phyloP scores from a whole-genome alignment of 2,888 invertebrate genomes.

The Standfussiana lucernea region DNA sequence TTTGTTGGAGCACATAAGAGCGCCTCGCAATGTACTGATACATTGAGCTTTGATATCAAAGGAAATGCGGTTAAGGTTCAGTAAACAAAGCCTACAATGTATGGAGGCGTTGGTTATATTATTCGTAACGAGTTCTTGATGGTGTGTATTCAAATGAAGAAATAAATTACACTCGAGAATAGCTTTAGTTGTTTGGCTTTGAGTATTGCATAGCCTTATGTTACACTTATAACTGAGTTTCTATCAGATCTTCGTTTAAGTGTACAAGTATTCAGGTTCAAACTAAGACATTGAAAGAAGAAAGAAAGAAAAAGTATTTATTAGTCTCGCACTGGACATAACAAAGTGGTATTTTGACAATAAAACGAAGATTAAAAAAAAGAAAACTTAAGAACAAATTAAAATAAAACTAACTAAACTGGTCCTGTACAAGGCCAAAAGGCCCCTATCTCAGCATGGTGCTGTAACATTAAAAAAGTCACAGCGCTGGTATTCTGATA shows the following conservation, averaged over 20 bases:
- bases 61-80: slow-evolving; percentile 59
- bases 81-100: slow-evolving; percentile 60
- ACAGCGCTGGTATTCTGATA: no score
- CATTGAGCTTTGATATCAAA: slow-evolving; percentile 62
- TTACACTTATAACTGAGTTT: slow-evolving; percentile 8
- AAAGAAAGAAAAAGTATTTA: no score
- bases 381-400: no score
- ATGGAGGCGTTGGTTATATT: slow-evolving; percentile 60
- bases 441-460: no score
- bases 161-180: slow-evolving; percentile 51
- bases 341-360: no score
- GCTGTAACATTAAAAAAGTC: no score
- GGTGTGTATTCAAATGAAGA: slow-evolving; percentile 65
- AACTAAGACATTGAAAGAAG: no score
- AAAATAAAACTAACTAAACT: no score
- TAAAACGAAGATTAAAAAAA: no score
- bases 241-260: neutral
- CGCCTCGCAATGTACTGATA: slow-evolving; percentile 43
- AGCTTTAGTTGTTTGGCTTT: slow-evolving; percentile 35
- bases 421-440: no score
- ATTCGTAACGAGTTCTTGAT: slow-evolving; percentile 66
- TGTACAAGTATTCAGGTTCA: neutral
- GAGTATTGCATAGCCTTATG: slow-evolving; percentile 6
- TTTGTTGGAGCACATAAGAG: slow-evolving; percentile 50
- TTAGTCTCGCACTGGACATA: no score